Conservation (phyloP, 2,888 invertebrate species). For the Alviniconcha strummeri region DNA sequence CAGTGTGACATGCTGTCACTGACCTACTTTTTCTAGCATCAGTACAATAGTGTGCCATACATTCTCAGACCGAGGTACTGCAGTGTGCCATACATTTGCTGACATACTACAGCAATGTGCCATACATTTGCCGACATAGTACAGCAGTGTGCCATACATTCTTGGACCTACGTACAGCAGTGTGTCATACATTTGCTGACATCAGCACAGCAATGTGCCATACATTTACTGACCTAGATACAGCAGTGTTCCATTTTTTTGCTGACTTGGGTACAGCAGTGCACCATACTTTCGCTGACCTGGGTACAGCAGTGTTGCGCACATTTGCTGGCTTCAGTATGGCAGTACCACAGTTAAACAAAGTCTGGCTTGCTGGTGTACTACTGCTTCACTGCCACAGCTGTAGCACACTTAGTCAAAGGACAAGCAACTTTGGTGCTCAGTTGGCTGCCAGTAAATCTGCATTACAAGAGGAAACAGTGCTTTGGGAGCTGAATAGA, state of each 20-base stretch:
- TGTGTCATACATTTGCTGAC: constrained; percentile 2
- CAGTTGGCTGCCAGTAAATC: no score
- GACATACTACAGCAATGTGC: constrained; percentile 8
- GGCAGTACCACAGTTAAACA: not conserved
- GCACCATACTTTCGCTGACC: not conserved
- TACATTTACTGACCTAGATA: not conserved
- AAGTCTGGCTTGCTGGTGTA: constrained; percentile 10
- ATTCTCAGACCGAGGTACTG: no score
- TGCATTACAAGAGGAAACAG: no score
- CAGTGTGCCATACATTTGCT: not conserved
- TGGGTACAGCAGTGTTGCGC: not conserved
- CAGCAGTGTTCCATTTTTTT: not conserved
- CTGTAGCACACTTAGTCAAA: no score
- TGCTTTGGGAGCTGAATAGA: no score
- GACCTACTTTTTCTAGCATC: not conserved
- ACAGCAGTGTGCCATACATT: not conserved
- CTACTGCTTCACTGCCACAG: not conserved
- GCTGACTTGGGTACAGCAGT: constrained; percentile 20
- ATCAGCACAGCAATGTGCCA: constrained; percentile 2
- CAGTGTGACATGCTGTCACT: no score
- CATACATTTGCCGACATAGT: not conserved
- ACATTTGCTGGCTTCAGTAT: no score
- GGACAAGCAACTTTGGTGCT: no score
- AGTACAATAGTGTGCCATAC: not conserved
- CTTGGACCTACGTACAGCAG: no score